Conservation (phyloP, 2,797 vertebrate genomes). For the Clarias pachynema region DNA sequence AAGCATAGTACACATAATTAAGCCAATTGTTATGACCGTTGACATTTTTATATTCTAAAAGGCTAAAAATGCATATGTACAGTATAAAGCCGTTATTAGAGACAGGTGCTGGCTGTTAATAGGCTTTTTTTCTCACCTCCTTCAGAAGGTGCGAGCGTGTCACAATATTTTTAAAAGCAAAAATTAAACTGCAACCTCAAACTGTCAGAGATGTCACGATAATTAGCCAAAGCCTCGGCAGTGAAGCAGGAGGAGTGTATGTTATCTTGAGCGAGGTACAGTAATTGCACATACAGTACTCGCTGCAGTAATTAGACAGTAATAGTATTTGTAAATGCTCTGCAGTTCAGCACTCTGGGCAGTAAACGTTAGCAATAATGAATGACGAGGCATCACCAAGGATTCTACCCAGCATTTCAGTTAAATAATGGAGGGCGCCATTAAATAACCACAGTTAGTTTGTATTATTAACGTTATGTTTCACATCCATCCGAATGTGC, state of each 20-base stretch:
- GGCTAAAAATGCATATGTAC: neutral
- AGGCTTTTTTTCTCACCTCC: neutral
- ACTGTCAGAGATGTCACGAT: constrained; percentile 22
- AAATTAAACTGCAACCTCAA: constrained; percentile 20
- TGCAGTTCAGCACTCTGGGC: neutral
- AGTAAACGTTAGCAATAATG: neutral
- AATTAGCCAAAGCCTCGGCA: constrained; percentile 30
- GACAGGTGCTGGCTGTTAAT: constrained; percentile 5
- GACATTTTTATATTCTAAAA: neutral
- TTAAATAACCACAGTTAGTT: neutral
- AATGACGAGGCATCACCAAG: neutral
- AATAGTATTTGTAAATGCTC: constrained; percentile 2
- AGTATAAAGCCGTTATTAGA: neutral
- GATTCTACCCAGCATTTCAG: neutral
- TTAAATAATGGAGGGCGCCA: neutral
- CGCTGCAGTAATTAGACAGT: neutral
- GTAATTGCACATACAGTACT: neutral
- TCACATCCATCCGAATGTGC: neutral
- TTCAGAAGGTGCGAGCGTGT: constrained; percentile 21
- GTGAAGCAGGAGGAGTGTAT: constrained; percentile 4
- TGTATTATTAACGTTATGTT: neutral
- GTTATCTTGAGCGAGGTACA: constrained; percentile 15
- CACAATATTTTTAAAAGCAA: constrained; percentile 33
- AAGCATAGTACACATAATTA: neutral
- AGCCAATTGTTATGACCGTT: neutral